phyloP scores from a whole-genome alignment of 1,140 invertebrate species.

The Drosophila pectinifera region DNA sequence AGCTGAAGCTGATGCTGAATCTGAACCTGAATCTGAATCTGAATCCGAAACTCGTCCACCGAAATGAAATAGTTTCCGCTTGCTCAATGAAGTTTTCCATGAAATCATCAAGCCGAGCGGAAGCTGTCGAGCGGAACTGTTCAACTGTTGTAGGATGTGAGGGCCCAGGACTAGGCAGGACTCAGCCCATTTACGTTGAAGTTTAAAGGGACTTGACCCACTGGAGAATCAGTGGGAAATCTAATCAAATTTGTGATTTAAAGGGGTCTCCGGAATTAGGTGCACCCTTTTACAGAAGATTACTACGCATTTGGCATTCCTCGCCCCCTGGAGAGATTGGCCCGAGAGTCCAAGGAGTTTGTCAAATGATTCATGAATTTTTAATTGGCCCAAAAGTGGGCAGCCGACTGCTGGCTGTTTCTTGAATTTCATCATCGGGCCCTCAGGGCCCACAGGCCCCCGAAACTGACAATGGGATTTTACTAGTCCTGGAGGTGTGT shows the following conservation, averaged over 20 bases:
- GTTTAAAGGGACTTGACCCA: constrained; percentile 35
- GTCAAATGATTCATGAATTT: constrained; percentile 83
- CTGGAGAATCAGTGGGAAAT: constrained; percentile 6
- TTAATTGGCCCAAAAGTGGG: constrained; percentile 72
- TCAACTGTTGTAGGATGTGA: constrained; percentile 65
- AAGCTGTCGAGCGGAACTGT: constrained; percentile 80
- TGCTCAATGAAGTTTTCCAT: constrained; percentile 82
- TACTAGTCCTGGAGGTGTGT: neutral
- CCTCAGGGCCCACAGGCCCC: constrained; percentile 9
- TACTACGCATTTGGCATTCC: constrained; percentile 61
- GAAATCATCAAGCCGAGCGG: constrained; percentile 82
- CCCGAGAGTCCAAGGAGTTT: constrained; percentile 61
- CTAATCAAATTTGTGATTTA: constrained; percentile 49
- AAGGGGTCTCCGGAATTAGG: constrained; percentile 26
- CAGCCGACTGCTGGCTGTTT: constrained; percentile 27
- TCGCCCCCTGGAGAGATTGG: constrained; percentile 42
- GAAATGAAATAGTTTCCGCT: constrained; percentile 83
- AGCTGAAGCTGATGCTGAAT: neutral
- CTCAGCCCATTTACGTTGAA: constrained; percentile 11
- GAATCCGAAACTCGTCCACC: constrained; percentile 31
- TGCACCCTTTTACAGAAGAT: constrained; percentile 72
- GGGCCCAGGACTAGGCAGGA: constrained; percentile 4
- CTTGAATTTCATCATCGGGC: constrained; percentile 47
- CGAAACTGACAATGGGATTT: constrained; percentile 51
- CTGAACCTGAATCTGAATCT: neutral